Evolutionary conservation across 2,888 invertebrate genomes (phyloP).

Genomic region (Nemoura dubitans): DNA sequence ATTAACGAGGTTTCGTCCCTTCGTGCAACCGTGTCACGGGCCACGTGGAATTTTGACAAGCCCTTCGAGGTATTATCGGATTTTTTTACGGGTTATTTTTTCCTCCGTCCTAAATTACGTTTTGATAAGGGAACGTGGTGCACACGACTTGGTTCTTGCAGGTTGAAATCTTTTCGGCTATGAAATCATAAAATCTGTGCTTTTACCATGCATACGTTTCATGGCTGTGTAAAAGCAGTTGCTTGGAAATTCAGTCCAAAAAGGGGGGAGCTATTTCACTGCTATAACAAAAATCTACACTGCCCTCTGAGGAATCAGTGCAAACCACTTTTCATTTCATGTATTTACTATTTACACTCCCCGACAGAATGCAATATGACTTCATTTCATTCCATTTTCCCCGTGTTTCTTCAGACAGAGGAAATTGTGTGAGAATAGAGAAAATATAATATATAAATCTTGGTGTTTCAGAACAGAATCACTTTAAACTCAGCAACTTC

Average conservation of each 20-base stretch:
- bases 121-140: background rate
- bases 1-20: conserved; percentile 4
- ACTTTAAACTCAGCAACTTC: background rate
- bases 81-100: background rate
- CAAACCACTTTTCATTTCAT: no score
- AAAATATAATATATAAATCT: background rate
- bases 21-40: background rate
- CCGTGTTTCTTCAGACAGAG: no score
- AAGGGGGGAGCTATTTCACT: background rate
- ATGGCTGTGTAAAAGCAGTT: background rate
- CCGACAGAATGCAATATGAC: no score
- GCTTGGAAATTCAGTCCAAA: background rate
- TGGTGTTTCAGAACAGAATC: background rate
- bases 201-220: background rate
- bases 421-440: background rate
- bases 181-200: conserved; percentile 4
- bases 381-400: no score
- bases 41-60: background rate
- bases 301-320: no score
- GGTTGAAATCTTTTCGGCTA: background rate
- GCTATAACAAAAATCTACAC: background rate
- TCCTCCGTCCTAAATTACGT: background rate
- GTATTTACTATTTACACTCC: no score
- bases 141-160: background rate
- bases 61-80: background rate